A percentile compares a stretch with the other conserved stretches of the same genome.
These are phyloP conservation scores for Phymanthus crucifer DNA, from an alignment of 92 coral and sea anemone genomes.

Conservation along the genomic window DNA sequence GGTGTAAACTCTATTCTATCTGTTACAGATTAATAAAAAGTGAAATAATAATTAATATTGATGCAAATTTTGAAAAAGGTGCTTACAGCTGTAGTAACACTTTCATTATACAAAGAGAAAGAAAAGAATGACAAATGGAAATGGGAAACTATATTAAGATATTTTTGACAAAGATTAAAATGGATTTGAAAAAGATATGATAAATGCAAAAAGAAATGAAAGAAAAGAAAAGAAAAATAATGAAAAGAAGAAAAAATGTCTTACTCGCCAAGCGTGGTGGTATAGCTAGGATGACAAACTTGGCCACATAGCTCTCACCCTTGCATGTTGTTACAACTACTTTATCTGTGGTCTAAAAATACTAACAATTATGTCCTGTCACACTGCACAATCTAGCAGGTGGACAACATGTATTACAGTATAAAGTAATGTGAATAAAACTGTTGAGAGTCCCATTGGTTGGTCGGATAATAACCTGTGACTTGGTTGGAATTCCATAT, in stretches of 20 bases:
- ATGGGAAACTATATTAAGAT: no score
- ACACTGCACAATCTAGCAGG: no score
- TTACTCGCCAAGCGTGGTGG: constrained; percentile 81
- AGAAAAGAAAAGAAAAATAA: neutral
- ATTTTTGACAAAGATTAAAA: no score
- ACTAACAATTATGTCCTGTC: neutral
- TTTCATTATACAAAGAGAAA: neutral
- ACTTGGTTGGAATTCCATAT: no score
- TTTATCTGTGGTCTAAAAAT: constrained; percentile 58
- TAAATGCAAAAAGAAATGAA: neutral
- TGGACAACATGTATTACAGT: no score
- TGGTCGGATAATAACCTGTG: no score
- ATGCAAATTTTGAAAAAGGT: neutral
- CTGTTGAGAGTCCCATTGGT: no score
- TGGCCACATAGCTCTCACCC: constrained; percentile 67
- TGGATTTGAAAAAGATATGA: no score
- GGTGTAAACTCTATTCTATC: constrained; percentile 79
- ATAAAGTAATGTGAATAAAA: no score
- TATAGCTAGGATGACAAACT: constrained; percentile 76
- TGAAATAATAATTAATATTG: neutral
- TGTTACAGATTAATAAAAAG: constrained; percentile 9
- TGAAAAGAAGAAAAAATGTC: neutral
- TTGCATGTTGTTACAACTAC: constrained; percentile 56
- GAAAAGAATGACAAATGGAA: neutral
- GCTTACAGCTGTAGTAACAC: no score